Evolutionary conservation across 2,888 invertebrate species (phyloP), one percentile per base, ranked within the genome.

Genomic region (Leptarthrus brevirostris): DNA sequence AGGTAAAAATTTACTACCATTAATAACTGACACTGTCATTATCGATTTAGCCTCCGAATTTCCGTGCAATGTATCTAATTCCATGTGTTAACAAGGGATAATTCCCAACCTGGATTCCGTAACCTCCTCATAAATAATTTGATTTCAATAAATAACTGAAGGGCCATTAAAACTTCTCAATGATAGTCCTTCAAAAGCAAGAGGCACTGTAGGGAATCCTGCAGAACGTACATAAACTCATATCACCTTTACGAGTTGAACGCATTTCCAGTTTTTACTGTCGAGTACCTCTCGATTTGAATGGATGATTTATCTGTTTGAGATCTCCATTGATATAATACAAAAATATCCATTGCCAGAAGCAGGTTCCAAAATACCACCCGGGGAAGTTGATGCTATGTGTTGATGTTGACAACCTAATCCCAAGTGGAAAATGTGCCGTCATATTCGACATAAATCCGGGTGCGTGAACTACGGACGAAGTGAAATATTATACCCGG

Each of bases 121-220:
- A 56, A 54, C 54, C 56, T 69, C 16, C 47, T 74, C 74, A 74
- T 74, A 74, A 74, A 74, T 56, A 74, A 74, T 74, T 74, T 74
- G 44, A 64, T 56, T 69, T 74, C 69, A 69, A 74, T 69, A 74
- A 74, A 69, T 74, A 69, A 69, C 56, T 47, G 24, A 74, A 26
- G 53, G 56, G 34, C 69, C 74, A 74, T 74, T 74, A 74, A 74
- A 40, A 40, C 44, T 69, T 34, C 26, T 64, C 64, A 24, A 24
- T 14, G 40, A 74, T 52, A 58, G 58, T 20, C 22, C 66, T 26
- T 44, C 24, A 49, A 30, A 40, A 40, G 24, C 20, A 44, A 24
- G 24, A 40, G 54, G 40, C 14, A 54, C 53, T 71, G 44, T 20
- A 71, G 64, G 12, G 24, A 64, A 44, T 26, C 22, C 53, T 53